Conservation (phyloP, 2,113 vertebrate genomes). For the Aphelocoma coerulescens region DNA sequence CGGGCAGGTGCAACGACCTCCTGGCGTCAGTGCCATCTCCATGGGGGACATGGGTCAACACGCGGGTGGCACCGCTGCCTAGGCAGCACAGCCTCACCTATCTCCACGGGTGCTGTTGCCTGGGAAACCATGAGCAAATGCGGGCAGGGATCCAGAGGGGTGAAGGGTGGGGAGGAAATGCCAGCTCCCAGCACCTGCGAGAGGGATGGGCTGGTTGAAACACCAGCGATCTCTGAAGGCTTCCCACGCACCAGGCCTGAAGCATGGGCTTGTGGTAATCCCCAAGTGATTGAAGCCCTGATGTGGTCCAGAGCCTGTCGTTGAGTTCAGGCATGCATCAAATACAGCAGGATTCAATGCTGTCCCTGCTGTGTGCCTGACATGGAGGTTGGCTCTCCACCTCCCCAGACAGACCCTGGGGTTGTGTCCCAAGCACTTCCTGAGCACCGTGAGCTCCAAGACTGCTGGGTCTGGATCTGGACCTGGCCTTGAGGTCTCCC, state of each 20-base stretch:
- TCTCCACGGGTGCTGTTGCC: conserved; percentile 18
- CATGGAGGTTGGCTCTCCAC: neutral
- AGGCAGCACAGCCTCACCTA: neutral
- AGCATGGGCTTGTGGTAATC: neutral
- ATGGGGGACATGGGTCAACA: neutral
- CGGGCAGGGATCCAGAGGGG: conserved; percentile 19
- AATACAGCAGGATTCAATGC: neutral
- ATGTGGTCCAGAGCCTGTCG: neutral
- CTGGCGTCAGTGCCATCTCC: neutral
- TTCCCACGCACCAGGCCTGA: neutral
- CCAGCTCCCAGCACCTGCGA: neutral
- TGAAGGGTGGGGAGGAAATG: conserved; percentile 27
- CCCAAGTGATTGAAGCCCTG: neutral
- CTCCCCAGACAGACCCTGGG: neutral
- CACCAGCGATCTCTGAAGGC: accelerated
- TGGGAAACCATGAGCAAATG: neutral
- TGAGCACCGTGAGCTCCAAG: neutral
- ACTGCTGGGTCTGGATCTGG: neutral
- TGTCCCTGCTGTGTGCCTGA: neutral
- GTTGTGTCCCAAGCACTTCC: neutral
- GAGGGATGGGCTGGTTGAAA: neutral
- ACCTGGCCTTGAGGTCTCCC: neutral
- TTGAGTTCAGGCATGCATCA: neutral
- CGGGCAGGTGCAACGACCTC: neutral
- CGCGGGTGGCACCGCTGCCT: accelerated